Conservation (phyloP, 2,113 vertebrate genomes). For the Campylorhamphus procurvoides region DNA sequence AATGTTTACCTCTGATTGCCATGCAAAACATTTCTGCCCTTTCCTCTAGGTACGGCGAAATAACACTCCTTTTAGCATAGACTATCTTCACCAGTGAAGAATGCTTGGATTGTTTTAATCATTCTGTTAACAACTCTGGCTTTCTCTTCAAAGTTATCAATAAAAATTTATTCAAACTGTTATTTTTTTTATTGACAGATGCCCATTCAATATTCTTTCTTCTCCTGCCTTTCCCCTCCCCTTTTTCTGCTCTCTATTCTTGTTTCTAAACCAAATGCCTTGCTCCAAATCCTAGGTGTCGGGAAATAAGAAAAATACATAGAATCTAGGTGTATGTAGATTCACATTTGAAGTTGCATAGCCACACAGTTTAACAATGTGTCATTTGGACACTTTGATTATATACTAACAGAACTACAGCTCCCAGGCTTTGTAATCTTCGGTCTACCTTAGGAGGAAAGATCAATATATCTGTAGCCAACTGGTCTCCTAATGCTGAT, state of each 20-base stretch:
- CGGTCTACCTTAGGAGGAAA: not conserved
- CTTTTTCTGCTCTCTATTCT: not conserved
- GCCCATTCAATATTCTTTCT: not conserved
- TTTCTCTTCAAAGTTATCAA: constrained; percentile 18
- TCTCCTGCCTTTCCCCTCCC: not conserved
- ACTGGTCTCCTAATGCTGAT: not conserved
- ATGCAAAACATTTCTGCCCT: constrained; percentile 51
- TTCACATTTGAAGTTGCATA: not conserved
- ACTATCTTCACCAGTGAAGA: constrained; percentile 37
- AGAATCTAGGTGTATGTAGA: not conserved
- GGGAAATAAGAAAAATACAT: not conserved
- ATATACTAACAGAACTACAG: not conserved
- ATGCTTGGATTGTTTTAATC: constrained; percentile 2
- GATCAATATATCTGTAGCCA: not conserved
- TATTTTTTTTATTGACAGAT: not conserved
- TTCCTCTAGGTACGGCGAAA: constrained; percentile 22
- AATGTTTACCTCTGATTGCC: constrained; percentile 54
- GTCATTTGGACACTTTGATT: not conserved
- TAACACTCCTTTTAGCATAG: constrained; percentile 21
- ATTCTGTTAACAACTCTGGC: constrained; percentile 20
- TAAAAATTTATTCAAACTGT: not conserved
- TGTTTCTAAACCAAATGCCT: not conserved
- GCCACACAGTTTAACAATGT: not conserved
- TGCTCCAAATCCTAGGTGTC: not conserved
- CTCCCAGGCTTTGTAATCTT: not conserved